Percentiles rank a stretch among this genome's conserved stretches.
phyloP scores from a whole-genome alignment of 2,113 vertebrate species.

The Ariopsis seemanni region DNA sequence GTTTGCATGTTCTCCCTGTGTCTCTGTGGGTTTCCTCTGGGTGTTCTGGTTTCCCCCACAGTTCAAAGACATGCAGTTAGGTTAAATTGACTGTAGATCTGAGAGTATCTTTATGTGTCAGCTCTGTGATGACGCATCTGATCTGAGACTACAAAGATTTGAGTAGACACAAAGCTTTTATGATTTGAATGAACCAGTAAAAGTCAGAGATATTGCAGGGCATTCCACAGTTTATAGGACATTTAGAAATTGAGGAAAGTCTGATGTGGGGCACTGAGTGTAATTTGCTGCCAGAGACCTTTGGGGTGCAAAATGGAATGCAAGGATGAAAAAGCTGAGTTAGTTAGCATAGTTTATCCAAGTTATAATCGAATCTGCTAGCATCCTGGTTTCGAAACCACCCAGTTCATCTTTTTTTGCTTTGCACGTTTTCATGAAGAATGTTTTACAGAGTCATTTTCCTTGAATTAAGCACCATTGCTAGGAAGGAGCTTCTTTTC shows the following conservation, averaged over 20 bases:
- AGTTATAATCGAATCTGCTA: background rate
- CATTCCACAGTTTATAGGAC: background rate
- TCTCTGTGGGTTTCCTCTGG: too few relatives aligned
- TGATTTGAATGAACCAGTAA: background rate
- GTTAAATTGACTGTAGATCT: too few relatives aligned
- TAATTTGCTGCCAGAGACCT: background rate
- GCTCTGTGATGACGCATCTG: too few relatives aligned
- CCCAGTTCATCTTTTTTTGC: background rate
- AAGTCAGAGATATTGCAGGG: background rate
- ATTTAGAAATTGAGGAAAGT: background rate
- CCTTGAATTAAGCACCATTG: background rate
- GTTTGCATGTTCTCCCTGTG: too few relatives aligned
- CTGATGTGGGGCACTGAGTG: background rate
- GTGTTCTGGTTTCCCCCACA: too few relatives aligned
- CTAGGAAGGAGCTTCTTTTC: background rate
- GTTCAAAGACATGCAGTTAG: too few relatives aligned
- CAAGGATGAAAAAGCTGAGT: background rate
- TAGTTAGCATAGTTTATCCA: background rate
- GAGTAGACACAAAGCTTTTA: background rate
- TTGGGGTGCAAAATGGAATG: background rate
- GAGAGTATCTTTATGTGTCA: too few relatives aligned
- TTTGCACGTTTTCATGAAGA: background rate
- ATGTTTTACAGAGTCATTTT: background rate
- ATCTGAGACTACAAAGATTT: background rate
- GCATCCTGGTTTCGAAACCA: background rate